These are phyloP conservation scores for Hipposideros armiger DNA, from an alignment of 2,113 vertebrate genomes.

Conservation along the genomic window DNA sequence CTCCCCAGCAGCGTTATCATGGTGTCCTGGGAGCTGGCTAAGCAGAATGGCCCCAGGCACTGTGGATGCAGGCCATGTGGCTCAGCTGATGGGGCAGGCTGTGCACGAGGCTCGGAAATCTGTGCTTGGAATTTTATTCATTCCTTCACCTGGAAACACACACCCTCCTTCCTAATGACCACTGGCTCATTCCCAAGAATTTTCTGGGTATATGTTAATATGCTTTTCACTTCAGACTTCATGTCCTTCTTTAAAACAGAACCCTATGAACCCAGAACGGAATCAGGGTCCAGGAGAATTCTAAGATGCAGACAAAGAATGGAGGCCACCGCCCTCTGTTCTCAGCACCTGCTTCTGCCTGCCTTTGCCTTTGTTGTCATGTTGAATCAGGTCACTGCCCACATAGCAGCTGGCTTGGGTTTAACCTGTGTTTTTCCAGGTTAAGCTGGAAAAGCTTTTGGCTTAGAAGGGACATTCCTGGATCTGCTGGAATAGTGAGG, in stretches of 20 bases:
- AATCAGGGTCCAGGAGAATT: not conserved
- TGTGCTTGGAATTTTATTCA: not conserved
- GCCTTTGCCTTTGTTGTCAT: not conserved
- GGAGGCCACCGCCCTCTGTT: rapidly evolving
- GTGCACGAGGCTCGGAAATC: not conserved
- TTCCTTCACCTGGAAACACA: not conserved
- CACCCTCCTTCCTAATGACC: not conserved
- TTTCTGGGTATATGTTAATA: not conserved
- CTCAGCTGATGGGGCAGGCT: not conserved
- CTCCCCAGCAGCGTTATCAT: rapidly evolving
- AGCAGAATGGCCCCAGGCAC: no score
- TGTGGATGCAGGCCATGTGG: not conserved
- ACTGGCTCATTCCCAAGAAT: not conserved
- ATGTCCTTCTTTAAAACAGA: not conserved
- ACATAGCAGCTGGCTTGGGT: not conserved
- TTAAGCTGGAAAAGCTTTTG: not conserved
- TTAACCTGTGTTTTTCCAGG: conserved; percentile 56
- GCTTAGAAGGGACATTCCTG: not conserved
- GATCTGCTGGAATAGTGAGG: not conserved
- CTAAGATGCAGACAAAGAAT: not conserved
- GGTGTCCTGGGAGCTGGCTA: not conserved
- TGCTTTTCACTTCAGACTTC: not conserved
- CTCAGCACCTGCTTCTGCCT: rapidly evolving
- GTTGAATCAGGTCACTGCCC: not conserved
- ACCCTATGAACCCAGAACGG: not conserved